These are phyloP conservation scores for Beaufortia kweichowensis DNA, from an alignment of 2,113 vertebrate species.

Conservation along the genomic window DNA sequence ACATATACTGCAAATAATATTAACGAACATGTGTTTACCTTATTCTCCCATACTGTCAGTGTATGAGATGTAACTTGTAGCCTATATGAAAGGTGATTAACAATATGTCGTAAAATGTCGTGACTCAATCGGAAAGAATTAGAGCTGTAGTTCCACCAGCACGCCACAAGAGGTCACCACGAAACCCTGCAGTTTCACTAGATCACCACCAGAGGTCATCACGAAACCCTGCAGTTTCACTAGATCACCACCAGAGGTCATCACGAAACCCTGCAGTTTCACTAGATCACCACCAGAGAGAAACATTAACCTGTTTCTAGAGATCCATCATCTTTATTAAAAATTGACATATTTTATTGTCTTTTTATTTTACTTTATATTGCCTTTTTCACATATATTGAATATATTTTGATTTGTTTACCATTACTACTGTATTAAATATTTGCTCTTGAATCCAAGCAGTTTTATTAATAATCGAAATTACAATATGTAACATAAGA, in stretches of 20 bases:
- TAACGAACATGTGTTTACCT: not conserved
- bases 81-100: not conserved
- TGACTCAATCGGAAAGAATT: not conserved
- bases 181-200: not conserved
- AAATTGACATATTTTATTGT: not conserved
- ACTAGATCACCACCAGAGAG: not conserved
- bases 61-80: not conserved
- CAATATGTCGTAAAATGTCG: not conserved
- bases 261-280: not conserved
- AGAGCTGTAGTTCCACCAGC: not conserved
- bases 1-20: not conserved
- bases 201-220: not conserved
- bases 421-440: not conserved
- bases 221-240: not conserved
- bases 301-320: not conserved
- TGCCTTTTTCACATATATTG: too few relatives aligned
- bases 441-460: not conserved
- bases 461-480: not conserved
- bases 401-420: not conserved
- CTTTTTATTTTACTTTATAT: too few relatives aligned
- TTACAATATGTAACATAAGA: not conserved
- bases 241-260: not conserved
- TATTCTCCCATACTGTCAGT: not conserved
- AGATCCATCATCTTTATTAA: not conserved
- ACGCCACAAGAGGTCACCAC: not conserved